Evolutionary conservation across 2,888 invertebrate species (phyloP), one percentile per base, ranked within the genome.

Genomic region (Oeneis ivallda): DNA sequence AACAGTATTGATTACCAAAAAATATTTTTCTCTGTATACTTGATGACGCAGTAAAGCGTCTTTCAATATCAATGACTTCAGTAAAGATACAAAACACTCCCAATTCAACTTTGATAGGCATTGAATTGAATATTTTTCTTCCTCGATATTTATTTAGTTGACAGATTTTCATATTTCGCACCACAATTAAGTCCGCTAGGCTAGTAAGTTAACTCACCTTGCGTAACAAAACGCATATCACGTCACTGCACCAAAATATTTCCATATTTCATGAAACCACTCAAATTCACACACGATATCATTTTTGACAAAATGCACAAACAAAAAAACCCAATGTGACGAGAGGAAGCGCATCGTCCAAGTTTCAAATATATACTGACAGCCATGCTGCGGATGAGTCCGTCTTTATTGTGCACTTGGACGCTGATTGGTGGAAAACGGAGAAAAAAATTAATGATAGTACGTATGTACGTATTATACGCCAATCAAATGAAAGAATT

Each of bases 331-430:
- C 88, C 92, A 92, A 92, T 89, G 85, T 93, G 93, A 94, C 93
- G 95, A 95, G 94, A 96, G 95, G 96, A 95, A 95, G 94, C 94
- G 94, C 96, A 96, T 96, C 94, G 93, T 94, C 91, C 94, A 94
- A 94, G 94, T 94, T 94, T 95, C 96, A 96, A 96, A 96, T 98
- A 96, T 98, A 98, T 98, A 98, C 97, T 98, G 97, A 95, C 96
- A 96, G 96, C 96, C 96, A 97, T 96, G 94, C 96, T 96, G 96
- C 94, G 93, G 94, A 94, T 94, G 94, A 94, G 94, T 94, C 94
- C 94, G 94, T 94, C 95, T 96, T 96, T 96, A 95, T 95, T 94
- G 93, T 93, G 92, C 93, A 92, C 92, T 93, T 92, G 92, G 79
- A 78, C 87, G 92, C 92, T 89, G 92, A 95, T 95, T 95, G 95